A percentile compares a stretch with the other conserved stretches of the same genome.
phyloP scores from a whole-genome alignment of 2,888 invertebrate species.

The Drosophila niveifrons region DNA sequence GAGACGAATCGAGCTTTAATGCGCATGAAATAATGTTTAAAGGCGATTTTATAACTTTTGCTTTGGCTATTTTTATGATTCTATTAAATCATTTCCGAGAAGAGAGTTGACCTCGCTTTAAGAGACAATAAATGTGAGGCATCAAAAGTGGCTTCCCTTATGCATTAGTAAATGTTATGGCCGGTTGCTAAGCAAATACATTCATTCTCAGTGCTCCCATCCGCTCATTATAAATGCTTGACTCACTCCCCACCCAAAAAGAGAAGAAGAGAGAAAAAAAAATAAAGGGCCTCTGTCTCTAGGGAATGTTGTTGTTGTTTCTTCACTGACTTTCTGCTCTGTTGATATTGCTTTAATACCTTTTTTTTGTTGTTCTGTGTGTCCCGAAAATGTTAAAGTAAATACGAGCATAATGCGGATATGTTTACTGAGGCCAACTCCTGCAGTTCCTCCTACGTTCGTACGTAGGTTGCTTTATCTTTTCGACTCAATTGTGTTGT shows the following conservation, averaged over 20 bases:
- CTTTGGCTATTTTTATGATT: background rate
- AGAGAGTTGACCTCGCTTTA: background rate
- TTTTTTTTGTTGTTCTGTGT: conserved; percentile 23
- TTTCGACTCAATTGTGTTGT: conserved; percentile 21
- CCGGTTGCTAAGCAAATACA: conserved; percentile 57
- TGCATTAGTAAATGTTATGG: conserved; percentile 54
- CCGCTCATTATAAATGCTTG: conserved; percentile 62
- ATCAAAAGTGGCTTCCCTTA: conserved; percentile 21
- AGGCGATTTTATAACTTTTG: background rate
- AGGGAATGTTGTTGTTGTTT: background rate
- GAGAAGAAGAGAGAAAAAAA: background rate
- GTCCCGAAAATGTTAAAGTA: conserved; percentile 50
- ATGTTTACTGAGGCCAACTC: conserved; percentile 44
- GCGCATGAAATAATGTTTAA: background rate
- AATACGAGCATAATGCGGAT: conserved; percentile 35
- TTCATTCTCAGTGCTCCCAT: conserved; percentile 25
- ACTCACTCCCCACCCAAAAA: conserved; percentile 8
- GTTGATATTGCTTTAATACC: conserved; percentile 30
- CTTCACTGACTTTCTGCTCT: conserved; percentile 14
- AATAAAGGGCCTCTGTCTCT: background rate
- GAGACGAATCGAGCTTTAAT: background rate
- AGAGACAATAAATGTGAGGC: conserved; percentile 6
- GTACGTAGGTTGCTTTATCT: background rate
- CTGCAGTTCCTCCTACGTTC: conserved; percentile 25
- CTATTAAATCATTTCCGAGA: conserved; percentile 1